These are phyloP conservation scores for Palythoa heliodiscus DNA, from an alignment of 92 coral and sea anemone species.

Conservation along the genomic window DNA sequence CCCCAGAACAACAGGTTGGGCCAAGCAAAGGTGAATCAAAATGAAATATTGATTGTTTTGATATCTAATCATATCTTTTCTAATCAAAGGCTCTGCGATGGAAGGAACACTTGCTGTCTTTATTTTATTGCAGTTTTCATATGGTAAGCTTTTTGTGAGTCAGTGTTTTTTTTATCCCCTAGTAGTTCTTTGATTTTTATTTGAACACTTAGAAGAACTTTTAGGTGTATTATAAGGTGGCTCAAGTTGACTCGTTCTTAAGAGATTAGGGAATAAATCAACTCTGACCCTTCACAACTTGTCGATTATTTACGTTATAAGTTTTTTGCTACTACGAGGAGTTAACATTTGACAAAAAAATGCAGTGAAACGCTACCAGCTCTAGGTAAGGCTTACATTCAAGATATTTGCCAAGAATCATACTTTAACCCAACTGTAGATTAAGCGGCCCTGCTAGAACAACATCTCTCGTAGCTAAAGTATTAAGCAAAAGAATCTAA, in stretches of 20 bases:
- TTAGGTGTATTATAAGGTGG: neutral
- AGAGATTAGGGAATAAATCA: neutral
- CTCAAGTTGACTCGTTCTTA: neutral
- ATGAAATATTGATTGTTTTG: slow-evolving; percentile 39
- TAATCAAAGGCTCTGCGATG: slow-evolving; percentile 23
- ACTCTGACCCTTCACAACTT: neutral
- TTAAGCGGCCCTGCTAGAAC: too few relatives aligned
- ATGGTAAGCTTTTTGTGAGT: slow-evolving; percentile 14
- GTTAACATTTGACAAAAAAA: too few relatives aligned
- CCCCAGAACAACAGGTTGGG: slow-evolving; percentile 19
- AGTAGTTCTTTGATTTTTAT: neutral
- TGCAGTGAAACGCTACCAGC: too few relatives aligned
- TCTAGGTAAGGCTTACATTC: too few relatives aligned
- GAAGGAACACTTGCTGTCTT: slow-evolving; percentile 11
- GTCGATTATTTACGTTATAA: too few relatives aligned
- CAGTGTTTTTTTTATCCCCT: too few relatives aligned
- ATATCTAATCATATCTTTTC: neutral
- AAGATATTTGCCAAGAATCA: too few relatives aligned
- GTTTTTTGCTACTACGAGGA: too few relatives aligned
- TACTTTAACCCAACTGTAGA: too few relatives aligned
- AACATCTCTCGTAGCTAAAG: too few relatives aligned
- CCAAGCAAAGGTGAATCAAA: slow-evolving; percentile 25
- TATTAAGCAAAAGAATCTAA: too few relatives aligned
- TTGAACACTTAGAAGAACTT: neutral
- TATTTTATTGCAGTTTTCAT: slow-evolving; percentile 18